Evolutionary conservation across 2,888 invertebrate species (phyloP).

Genomic region (Drosophila ustulata): DNA sequence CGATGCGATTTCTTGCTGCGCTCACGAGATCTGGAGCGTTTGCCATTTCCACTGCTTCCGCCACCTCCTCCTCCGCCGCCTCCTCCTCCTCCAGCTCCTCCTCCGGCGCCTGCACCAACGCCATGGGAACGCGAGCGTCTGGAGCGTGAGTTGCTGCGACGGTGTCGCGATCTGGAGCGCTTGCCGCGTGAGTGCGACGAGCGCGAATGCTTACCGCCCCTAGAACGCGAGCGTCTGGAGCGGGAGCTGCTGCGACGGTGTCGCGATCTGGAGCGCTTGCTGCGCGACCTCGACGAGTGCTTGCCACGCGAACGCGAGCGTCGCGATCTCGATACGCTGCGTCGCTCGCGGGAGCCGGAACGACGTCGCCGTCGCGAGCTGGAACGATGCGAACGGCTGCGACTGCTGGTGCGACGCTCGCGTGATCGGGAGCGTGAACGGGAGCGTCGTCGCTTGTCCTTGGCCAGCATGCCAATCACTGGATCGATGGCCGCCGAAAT

Average conservation of each 20-base stretch:
- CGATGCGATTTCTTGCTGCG: slow-evolving; percentile 87
- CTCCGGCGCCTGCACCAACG: slow-evolving; percentile 6
- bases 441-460: slow-evolving; percentile 90
- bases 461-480: slow-evolving; percentile 93
- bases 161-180: slow-evolving; percentile 86
- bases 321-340: slow-evolving; percentile 88
- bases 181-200: slow-evolving; percentile 85
- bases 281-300: slow-evolving; percentile 82
- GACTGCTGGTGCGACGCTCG: slow-evolving; percentile 88
- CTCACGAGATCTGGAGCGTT: slow-evolving; percentile 86
- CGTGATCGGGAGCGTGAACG: slow-evolving; percentile 86
- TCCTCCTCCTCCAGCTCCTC: slow-evolving; percentile 16
- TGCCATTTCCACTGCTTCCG: slow-evolving; percentile 68
- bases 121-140: slow-evolving; percentile 74
- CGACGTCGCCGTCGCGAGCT: slow-evolving; percentile 88
- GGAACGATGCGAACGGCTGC: slow-evolving; percentile 87
- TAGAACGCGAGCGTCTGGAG: slow-evolving; percentile 82
- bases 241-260: slow-evolving; percentile 84
- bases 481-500: slow-evolving; percentile 97
- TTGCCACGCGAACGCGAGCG: slow-evolving; percentile 86
- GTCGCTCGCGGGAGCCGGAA: slow-evolving; percentile 85
- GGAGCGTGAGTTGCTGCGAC: slow-evolving; percentile 81
- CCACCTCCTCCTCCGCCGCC: slow-evolving; percentile 23
- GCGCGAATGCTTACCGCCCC: slow-evolving; percentile 83
- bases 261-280: slow-evolving; percentile 86